Conservation (phyloP, 2,113 vertebrate genomes). For the Lanius collurio region DNA sequence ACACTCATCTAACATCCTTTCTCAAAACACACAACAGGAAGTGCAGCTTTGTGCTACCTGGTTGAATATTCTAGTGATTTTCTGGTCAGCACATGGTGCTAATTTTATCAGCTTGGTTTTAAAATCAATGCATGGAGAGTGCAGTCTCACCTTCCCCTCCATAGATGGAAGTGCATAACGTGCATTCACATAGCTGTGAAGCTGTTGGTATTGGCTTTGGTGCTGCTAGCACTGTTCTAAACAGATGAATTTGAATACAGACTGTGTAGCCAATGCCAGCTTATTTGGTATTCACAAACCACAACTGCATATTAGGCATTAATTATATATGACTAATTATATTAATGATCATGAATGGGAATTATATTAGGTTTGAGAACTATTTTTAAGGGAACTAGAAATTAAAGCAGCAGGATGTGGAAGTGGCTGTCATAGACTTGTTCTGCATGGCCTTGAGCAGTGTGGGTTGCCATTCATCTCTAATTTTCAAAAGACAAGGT, state of each 20-base stretch:
- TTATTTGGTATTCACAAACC: neutral
- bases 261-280: neutral
- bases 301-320: neutral
- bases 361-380: neutral
- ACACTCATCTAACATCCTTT: neutral
- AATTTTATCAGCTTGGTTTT: neutral
- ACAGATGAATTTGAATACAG: neutral
- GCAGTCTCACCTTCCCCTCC: neutral
- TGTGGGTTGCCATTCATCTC: neutral
- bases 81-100: neutral
- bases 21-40: neutral
- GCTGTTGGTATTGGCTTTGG: neutral
- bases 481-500: neutral
- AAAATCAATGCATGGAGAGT: neutral
- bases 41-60: neutral
- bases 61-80: neutral
- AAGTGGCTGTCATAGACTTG: neutral
- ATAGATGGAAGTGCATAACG: neutral
- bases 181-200: neutral
- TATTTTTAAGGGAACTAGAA: constrained; percentile 6
- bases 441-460: neutral
- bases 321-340: constrained; percentile 34
- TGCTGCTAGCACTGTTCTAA: neutral
- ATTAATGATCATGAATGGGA: constrained; percentile 26
- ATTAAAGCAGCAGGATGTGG: neutral